Conservation (phyloP, 2,888 invertebrate species). For the Dynastes grantii region DNA sequence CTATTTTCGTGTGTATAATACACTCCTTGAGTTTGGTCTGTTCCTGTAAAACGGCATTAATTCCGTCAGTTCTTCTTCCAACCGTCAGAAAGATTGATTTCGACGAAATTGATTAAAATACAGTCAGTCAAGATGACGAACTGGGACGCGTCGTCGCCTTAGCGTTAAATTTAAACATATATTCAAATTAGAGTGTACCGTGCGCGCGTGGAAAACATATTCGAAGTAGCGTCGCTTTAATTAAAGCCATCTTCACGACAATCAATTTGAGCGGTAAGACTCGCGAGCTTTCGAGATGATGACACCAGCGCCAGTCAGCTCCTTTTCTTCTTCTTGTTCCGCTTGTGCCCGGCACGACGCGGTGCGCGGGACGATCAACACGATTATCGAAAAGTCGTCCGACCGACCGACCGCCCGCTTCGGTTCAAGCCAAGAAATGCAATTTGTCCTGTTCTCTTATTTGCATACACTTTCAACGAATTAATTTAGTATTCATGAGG, state of each 20-base stretch:
- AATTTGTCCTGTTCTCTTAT: constrained; percentile 33
- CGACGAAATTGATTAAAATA: background rate
- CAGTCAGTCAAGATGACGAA: constrained; percentile 12
- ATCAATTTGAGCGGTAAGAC: constrained; percentile 24
- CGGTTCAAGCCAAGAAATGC: constrained; percentile 16
- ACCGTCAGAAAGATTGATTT: no score
- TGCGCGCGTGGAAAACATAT: constrained; percentile 29
- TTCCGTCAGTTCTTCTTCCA: no score
- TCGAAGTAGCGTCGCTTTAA: constrained; percentile 30
- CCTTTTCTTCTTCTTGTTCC: background rate
- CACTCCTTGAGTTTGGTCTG: no score
- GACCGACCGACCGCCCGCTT: background rate
- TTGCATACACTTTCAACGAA: constrained; percentile 37
- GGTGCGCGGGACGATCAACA: background rate
- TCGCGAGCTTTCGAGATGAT: constrained; percentile 31
- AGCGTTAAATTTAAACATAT: constrained; percentile 30
- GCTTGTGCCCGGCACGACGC: background rate
- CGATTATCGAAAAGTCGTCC: constrained; percentile 35
- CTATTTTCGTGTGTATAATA: no score
- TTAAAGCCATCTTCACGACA: constrained; percentile 36
- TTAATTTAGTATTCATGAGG: constrained; percentile 38
- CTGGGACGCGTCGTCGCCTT: constrained; percentile 20
- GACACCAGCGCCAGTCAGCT: background rate
- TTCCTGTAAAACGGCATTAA: no score
- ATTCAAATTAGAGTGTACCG: constrained; percentile 36